Percentiles rank a stretch among this genome's conserved stretches.
These are phyloP conservation scores for Drosophila malerkotliana DNA, from an alignment of 1,140 invertebrate species.

Conservation along the genomic window DNA sequence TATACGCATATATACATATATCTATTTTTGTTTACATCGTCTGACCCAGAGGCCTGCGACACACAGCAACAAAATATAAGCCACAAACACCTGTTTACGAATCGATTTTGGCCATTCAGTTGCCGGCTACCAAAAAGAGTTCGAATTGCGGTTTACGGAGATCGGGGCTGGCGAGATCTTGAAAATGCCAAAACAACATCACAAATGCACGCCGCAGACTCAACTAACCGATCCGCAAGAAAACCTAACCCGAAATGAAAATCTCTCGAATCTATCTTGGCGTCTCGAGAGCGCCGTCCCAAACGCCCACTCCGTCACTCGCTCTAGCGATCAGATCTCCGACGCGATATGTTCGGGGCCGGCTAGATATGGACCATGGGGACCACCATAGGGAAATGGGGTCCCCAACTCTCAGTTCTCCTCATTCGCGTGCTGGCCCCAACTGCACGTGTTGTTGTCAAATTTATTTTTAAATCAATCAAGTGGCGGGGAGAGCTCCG, in stretches of 20 bases:
- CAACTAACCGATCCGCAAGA: slow-evolving; percentile 60
- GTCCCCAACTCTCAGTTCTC: slow-evolving; percentile 3
- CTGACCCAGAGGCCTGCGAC: slow-evolving; percentile 28
- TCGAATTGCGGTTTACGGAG: slow-evolving; percentile 45
- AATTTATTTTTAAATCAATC: slow-evolving; percentile 80
- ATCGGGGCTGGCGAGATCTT: slow-evolving; percentile 27
- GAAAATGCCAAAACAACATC: slow-evolving; percentile 63
- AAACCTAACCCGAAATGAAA: slow-evolving; percentile 56
- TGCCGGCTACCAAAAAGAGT: slow-evolving; percentile 32
- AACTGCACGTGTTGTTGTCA: slow-evolving; percentile 62
- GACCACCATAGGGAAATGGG: slow-evolving; percentile 24
- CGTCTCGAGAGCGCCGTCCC: slow-evolving; percentile 32
- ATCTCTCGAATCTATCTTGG: slow-evolving; percentile 29
- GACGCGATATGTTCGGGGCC: slow-evolving; percentile 14
- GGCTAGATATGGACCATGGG: slow-evolving; percentile 12
- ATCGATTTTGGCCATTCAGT: slow-evolving; percentile 31
- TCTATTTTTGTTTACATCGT: slow-evolving; percentile 69
- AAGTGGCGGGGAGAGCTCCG: slow-evolving; percentile 37
- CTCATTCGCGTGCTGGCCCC: slow-evolving; percentile 25
- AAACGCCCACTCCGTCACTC: slow-evolving; percentile 26
- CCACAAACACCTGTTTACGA: slow-evolving; percentile 68
- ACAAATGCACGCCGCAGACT: slow-evolving; percentile 72
- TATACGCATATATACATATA: slow-evolving; percentile 19
- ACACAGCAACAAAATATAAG: neutral
- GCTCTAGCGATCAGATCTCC: slow-evolving; percentile 33